Percentiles rank a stretch among this genome's conserved stretches.
These are phyloP conservation scores for Rhopalosiphum maidis DNA, from an alignment of 1,140 invertebrate genomes.

Conservation along the genomic window DNA sequence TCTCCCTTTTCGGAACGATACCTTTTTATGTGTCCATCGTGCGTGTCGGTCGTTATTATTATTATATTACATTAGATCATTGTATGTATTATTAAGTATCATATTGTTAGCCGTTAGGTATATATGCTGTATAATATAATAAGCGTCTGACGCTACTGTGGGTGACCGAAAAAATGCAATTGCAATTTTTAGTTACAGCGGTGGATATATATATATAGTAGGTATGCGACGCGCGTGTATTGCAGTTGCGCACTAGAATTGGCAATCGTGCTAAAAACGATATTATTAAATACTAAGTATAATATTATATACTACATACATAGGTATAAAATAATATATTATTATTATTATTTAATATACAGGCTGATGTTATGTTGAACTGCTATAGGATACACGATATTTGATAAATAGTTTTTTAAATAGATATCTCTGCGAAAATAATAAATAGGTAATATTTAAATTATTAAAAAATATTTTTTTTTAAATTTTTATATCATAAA, in stretches of 20 bases:
- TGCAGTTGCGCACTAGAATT: neutral
- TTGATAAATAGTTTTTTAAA: neutral
- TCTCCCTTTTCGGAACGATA: neutral
- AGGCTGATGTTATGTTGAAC: neutral
- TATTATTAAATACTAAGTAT: neutral
- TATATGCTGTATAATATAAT: neutral
- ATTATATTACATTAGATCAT: neutral
- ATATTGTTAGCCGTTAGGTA: neutral
- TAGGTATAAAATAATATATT: no score
- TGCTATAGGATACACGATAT: neutral
- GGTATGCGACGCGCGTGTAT: neutral
- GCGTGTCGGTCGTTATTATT: neutral
- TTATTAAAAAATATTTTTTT: no score
- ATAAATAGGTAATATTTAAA: no score
- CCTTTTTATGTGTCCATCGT: neutral
- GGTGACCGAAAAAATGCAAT: neutral
- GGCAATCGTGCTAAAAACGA: neutral
- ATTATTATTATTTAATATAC: neutral
- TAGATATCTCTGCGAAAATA: neutral
- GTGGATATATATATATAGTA: neutral
- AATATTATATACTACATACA: no score
- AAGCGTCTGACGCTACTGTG: neutral
- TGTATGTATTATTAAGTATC: conserved; percentile 4
- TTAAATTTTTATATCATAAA: neutral
- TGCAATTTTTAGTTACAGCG: neutral